Percentiles rank a stretch among this genome's conserved stretches.
Evolutionary conservation across 2,888 invertebrate species (phyloP).

Genomic region (Rutpela maculata): DNA sequence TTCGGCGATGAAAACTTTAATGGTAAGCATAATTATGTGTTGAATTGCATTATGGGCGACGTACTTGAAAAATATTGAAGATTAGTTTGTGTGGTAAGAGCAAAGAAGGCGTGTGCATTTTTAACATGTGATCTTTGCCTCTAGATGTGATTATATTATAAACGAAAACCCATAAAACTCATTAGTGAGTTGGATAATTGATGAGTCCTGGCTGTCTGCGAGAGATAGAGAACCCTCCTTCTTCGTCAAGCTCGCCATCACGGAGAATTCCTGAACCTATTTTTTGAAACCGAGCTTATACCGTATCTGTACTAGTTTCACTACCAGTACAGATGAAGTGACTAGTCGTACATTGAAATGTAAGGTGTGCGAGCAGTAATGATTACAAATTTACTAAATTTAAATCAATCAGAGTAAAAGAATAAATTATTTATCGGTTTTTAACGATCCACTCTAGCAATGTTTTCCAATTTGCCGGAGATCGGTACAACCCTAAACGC

Average conservation of each 20-base stretch:
- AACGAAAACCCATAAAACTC: slow-evolving; percentile 69
- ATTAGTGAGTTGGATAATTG: slow-evolving; percentile 67
- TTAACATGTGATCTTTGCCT: slow-evolving; percentile 35
- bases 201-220: slow-evolving; percentile 61
- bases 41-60: neutral
- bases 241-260: slow-evolving; percentile 21
- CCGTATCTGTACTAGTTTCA: slow-evolving; percentile 21
- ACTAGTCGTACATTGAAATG: slow-evolving; percentile 11
- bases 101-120: slow-evolving; percentile 35
- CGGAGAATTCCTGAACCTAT: slow-evolving; percentile 26
- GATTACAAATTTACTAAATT: neutral
- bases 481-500: too few relatives aligned
- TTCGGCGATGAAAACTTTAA: neutral
- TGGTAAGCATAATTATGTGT: neutral
- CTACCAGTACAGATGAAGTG: slow-evolving; percentile 7
- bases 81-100: slow-evolving; percentile 41
- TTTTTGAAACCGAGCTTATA: slow-evolving; percentile 16
- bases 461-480: too few relatives aligned
- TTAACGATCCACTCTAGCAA: too few relatives aligned
- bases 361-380: neutral
- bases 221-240: slow-evolving; percentile 29
- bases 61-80: slow-evolving; percentile 11
- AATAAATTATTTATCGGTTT: neutral
- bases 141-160: slow-evolving; percentile 58
- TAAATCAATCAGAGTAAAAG: neutral